Conservation (phyloP, 2,113 vertebrate genomes). For the Alosa alosa region DNA sequence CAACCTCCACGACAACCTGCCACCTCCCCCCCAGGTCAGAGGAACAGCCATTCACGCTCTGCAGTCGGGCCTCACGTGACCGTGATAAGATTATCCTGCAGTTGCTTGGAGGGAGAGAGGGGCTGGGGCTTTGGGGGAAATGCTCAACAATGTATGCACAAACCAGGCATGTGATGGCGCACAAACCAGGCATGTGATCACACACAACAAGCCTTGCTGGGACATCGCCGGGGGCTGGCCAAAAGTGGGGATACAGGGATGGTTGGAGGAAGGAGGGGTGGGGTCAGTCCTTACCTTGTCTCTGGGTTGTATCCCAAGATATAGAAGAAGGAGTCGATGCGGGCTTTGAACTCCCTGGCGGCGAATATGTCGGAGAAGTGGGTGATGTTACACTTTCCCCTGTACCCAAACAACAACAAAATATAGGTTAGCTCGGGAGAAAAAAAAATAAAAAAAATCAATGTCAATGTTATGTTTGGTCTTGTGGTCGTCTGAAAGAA, state of each 20-base stretch:
- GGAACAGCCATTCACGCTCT: neutral
- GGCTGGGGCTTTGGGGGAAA: neutral
- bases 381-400: slow-evolving; percentile 98
- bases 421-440: neutral
- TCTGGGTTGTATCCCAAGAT: slow-evolving; percentile 99
- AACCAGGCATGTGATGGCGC: neutral
- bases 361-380: slow-evolving; percentile 99
- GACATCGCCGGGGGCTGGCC: neutral
- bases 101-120: neutral
- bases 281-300: slow-evolving; percentile 84
- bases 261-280: neutral
- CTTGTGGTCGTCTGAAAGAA: slow-evolving; percentile 7
- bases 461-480: slow-evolving; percentile 22
- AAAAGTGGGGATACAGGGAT: neutral
- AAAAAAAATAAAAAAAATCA: neutral
- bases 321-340: slow-evolving; percentile 99
- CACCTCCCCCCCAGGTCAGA: neutral
- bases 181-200: neutral
- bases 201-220: neutral
- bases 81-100: neutral
- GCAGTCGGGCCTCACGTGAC: neutral
- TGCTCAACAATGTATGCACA: neutral
- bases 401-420: slow-evolving; percentile 62
- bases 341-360: slow-evolving; percentile 97
- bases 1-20: neutral